These are phyloP conservation scores for Psittacula derbiana DNA, from an alignment of 2,797 vertebrate genomes.

Conservation along the genomic window DNA sequence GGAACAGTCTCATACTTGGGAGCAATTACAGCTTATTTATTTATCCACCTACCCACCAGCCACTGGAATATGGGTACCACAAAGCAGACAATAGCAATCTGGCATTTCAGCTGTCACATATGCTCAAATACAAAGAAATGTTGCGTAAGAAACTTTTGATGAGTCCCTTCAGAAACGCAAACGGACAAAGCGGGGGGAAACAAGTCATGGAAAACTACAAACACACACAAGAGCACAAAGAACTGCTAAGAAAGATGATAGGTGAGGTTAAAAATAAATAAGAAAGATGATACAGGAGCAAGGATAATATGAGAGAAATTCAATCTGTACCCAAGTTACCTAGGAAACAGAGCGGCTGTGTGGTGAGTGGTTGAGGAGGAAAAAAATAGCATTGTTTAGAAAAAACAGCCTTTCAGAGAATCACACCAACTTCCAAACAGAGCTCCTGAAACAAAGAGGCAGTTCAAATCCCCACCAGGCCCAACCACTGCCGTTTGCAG, in stretches of 20 bases:
- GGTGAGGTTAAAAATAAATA: conserved; percentile 53
- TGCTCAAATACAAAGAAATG: not conserved
- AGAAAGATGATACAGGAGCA: conserved; percentile 39
- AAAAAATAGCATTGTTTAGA: conserved; percentile 47
- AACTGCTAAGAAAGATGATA: conserved; percentile 15
- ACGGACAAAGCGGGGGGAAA: not conserved
- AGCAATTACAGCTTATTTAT: not conserved
- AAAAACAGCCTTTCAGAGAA: conserved; percentile 44
- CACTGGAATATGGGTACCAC: not conserved
- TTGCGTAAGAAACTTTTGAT: not conserved
- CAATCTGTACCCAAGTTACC: conserved; percentile 61
- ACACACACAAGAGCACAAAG: not conserved
- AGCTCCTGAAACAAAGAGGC: not conserved
- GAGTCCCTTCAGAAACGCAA: not conserved
- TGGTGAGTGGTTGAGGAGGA: not conserved
- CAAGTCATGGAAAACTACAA: not conserved
- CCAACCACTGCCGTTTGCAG: not conserved
- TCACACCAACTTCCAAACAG: conserved; percentile 38
- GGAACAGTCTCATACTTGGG: not conserved
- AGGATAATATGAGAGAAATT: conserved; percentile 58
- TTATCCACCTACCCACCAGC: not conserved
- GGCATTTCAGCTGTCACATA: not conserved
- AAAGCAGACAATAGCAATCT: not conserved
- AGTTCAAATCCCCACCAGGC: conserved; percentile 25
- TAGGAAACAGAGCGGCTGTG: conserved; percentile 59